Percentiles rank a stretch among this genome's conserved stretches.
Evolutionary conservation across 2,113 vertebrate genomes (phyloP).

Genomic region (Neomonachus schauinslandi): DNA sequence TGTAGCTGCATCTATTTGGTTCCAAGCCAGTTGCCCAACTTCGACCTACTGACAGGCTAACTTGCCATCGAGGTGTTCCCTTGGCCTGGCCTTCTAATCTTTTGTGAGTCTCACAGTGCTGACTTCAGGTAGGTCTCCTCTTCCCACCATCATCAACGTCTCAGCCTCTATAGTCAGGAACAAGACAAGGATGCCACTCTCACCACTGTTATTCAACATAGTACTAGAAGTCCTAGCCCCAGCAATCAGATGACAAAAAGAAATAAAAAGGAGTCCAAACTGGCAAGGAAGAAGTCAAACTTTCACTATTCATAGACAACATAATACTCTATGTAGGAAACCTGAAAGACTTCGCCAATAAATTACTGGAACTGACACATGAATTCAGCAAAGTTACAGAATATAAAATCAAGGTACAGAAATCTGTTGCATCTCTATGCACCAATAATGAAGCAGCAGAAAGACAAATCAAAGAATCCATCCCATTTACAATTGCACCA

Average conservation of each 20-base stretch:
- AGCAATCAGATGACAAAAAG: background rate
- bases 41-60: background rate
- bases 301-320: background rate
- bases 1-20: background rate
- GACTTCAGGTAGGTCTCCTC: background rate
- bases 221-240: background rate
- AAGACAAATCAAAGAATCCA: background rate
- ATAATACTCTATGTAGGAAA: background rate
- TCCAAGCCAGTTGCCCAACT: background rate
- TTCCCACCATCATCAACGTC: background rate
- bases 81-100: background rate
- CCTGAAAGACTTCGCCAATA: background rate
- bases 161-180: background rate
- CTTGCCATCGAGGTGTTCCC: no score
- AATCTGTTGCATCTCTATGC: background rate
- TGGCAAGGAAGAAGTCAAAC: background rate
- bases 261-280: background rate
- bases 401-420: background rate
- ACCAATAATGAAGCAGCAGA: background rate
- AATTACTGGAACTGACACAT: background rate
- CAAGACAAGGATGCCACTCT: background rate
- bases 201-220: background rate
- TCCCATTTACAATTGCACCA: background rate
- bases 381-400: background rate
- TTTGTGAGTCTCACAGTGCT: background rate